Conservation (phyloP, 2,113 vertebrate genomes). For the Polypterus bichir region DNA sequence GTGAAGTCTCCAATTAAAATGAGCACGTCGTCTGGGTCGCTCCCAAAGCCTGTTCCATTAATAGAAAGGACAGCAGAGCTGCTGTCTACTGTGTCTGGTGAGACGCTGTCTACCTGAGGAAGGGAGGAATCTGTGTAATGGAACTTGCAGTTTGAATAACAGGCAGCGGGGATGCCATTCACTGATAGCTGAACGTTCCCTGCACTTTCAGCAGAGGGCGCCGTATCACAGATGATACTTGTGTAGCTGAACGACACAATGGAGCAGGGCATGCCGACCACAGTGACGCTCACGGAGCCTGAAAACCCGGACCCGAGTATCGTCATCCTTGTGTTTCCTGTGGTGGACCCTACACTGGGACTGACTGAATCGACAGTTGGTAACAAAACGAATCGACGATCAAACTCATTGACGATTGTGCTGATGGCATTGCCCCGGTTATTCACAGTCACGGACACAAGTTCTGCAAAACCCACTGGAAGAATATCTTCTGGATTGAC, state of each 20-base stretch:
- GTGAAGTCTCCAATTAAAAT: conserved; percentile 25
- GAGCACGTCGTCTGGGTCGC: conserved; percentile 18
- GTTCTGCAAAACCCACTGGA: conserved; percentile 31
- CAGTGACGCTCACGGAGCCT: conserved; percentile 6
- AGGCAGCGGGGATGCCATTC: conserved; percentile 13
- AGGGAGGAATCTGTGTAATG: conserved; percentile 23
- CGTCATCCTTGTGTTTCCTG: conserved; percentile 34
- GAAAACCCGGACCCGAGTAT: conserved; percentile 38
- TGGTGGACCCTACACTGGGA: conserved; percentile 28
- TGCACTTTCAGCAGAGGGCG: conserved; percentile 21
- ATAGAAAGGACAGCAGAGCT: conserved; percentile 23
- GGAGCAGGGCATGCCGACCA: conserved; percentile 26
- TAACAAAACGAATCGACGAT: too few species aligned
- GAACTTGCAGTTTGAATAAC: conserved; percentile 27
- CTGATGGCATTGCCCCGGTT: too few species aligned
- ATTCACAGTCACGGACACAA: not conserved
- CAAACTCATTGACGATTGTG: too few species aligned
- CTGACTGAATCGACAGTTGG: conserved; percentile 24
- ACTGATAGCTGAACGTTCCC: conserved; percentile 20
- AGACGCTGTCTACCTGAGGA: conserved; percentile 20
- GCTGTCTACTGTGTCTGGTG: conserved; percentile 12
- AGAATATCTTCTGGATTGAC: conserved; percentile 37
- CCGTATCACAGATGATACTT: conserved; percentile 32
- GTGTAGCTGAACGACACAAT: conserved; percentile 34
- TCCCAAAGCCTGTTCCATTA: conserved; percentile 9